These are phyloP conservation scores for Tetanocera ferruginea DNA, from an alignment of 2,888 invertebrate genomes.

Conservation along the genomic window DNA sequence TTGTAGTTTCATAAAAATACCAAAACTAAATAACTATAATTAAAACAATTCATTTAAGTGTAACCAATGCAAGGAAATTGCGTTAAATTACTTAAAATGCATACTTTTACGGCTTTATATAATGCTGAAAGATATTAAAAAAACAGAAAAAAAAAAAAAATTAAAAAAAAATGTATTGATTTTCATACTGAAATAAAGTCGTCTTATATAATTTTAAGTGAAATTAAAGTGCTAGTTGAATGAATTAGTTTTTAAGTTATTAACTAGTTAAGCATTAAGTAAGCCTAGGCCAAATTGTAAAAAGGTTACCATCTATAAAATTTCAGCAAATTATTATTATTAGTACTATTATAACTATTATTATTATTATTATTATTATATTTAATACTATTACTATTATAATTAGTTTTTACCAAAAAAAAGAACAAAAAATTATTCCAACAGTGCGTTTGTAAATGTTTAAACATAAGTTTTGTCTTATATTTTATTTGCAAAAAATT, in stretches of 20 bases:
- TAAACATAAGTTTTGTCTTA: not conserved
- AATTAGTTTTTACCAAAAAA: not conserved
- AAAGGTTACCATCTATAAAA: constrained; percentile 23
- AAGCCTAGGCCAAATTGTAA: constrained; percentile 36
- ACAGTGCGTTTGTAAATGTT: no score
- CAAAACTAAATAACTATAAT: constrained; percentile 1
- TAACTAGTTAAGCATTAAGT: constrained; percentile 26
- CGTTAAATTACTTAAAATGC: not conserved
- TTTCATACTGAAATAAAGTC: constrained; percentile 3
- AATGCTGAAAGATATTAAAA: not conserved
- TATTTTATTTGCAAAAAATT: constrained; percentile 2
- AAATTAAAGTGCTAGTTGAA: constrained; percentile 37
- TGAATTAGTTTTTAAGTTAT: constrained; percentile 33
- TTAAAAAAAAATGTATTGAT: not conserved
- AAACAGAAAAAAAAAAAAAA: not conserved
- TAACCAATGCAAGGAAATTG: not conserved
- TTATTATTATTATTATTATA: constrained; percentile 11
- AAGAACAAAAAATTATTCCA: not conserved
- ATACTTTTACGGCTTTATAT: no score
- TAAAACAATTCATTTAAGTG: not conserved
- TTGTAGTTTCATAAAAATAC: not conserved
- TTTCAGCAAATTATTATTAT: not conserved
- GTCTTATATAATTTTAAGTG: constrained; percentile 23
- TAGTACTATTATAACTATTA: not conserved
- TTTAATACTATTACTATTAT: constrained; percentile 1